Evolutionary conservation across 2,888 invertebrate species (phyloP).

Genomic region (Agrilus biguttatus): DNA sequence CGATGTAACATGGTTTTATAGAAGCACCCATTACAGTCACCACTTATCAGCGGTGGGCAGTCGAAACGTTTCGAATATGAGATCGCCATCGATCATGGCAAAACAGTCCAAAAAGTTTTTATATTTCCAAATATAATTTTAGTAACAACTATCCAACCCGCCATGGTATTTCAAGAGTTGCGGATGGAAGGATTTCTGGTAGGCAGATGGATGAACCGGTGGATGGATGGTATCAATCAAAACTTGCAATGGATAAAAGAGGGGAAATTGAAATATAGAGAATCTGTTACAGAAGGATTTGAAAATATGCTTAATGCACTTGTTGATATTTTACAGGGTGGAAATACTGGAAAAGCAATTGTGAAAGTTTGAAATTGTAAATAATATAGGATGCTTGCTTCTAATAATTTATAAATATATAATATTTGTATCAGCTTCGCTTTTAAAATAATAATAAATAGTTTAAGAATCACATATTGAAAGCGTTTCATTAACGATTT

Average conservation of each 20-base stretch:
- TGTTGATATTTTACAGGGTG: conserved; percentile 43
- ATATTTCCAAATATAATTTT: conserved; percentile 7
- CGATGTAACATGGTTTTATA: no score
- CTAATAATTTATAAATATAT: no score
- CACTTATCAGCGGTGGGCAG: no score
- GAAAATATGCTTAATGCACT: conserved; percentile 60
- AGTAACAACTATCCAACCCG: conserved; percentile 38
- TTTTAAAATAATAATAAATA: no score
- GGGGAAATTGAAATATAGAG: conserved; percentile 54
- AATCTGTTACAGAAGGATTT: conserved; percentile 55
- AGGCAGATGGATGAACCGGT: conserved; percentile 38
- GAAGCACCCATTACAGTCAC: no score
- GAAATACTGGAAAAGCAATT: conserved; percentile 57
- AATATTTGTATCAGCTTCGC: no score
- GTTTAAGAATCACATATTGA: no score
- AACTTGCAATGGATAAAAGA: conserved; percentile 46
- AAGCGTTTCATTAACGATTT: no score
- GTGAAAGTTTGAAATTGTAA: conserved; percentile 36
- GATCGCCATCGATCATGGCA: no score
- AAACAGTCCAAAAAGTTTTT: no score
- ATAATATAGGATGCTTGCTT: no score
- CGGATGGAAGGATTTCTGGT: conserved; percentile 48
- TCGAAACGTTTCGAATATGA: no score
- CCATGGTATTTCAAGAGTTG: conserved; percentile 41
- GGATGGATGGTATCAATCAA: conserved; percentile 44